Percentiles rank a stretch among this genome's conserved stretches.
These are phyloP conservation scores for Sylvicapra grimmia DNA, from an alignment of 2,113 vertebrate genomes.

Conservation along the genomic window DNA sequence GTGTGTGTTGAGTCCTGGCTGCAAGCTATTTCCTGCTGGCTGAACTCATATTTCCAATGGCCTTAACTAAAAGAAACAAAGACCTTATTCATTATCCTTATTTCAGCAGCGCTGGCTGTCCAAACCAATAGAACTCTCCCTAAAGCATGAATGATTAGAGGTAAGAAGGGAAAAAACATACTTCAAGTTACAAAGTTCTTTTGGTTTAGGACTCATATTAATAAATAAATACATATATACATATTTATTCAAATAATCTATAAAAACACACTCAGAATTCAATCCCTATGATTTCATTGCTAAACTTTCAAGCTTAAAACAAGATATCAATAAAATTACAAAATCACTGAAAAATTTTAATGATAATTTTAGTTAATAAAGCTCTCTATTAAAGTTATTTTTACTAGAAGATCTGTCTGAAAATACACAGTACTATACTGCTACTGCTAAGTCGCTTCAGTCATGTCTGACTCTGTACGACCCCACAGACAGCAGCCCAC, in stretches of 20 bases:
- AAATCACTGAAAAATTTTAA: constrained; percentile 5
- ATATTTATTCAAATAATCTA: neutral
- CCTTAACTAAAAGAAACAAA: constrained; percentile 65
- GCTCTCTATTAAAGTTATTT: neutral
- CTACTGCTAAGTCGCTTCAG: too few species aligned
- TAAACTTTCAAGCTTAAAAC: neutral
- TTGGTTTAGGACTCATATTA: neutral
- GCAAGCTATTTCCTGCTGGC: constrained; percentile 34
- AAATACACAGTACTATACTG: neutral
- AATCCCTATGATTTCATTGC: neutral
- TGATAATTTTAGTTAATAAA: neutral
- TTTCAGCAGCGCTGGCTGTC: constrained; percentile 53
- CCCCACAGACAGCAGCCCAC: too few species aligned
- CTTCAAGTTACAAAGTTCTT: neutral
- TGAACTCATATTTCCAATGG: constrained; percentile 52
- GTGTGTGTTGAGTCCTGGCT: constrained; percentile 1
- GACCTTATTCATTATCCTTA: constrained; percentile 59
- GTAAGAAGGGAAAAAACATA: neutral
- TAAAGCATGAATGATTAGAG: neutral
- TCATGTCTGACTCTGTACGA: too few species aligned
- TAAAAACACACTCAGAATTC: neutral
- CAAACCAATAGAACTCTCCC: constrained; percentile 32
- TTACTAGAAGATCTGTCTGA: neutral
- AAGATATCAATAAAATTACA: constrained; percentile 27
- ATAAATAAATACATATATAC: neutral